A percentile compares a stretch with the other conserved stretches of the same genome.
Evolutionary conservation across 1,140 invertebrate species (phyloP).

Genomic region (Medauroidea extradentata): DNA sequence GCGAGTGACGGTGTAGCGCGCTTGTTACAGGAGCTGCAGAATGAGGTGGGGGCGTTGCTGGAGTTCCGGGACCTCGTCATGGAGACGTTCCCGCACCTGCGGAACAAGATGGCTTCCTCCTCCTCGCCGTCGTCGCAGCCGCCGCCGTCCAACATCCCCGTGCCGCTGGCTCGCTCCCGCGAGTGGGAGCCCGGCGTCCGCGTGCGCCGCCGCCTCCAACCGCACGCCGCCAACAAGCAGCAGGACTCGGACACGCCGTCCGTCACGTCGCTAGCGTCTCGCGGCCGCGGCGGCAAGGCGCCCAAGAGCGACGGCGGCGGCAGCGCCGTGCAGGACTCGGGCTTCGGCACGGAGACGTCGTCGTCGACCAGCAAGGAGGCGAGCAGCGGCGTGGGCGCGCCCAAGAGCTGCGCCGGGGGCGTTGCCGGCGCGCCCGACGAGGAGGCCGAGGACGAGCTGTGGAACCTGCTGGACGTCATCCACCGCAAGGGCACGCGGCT

Average conservation of each 20-base stretch:
- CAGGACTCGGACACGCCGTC: constrained; percentile 34
- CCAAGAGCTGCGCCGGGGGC: constrained; percentile 25
- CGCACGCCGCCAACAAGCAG: not conserved
- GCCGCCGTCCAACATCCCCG: constrained; percentile 35
- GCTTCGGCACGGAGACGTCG: constrained; percentile 78
- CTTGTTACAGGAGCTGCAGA: constrained; percentile 39
- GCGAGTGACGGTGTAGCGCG: too few relatives aligned
- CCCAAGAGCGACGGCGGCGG: constrained; percentile 37
- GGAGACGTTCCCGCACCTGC: constrained; percentile 84
- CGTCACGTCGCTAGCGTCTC: constrained; percentile 48
- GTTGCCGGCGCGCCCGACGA: constrained; percentile 33
- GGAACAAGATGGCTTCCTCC: constrained; percentile 65
- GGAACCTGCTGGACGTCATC: constrained; percentile 79
- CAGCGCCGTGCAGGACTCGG: constrained; percentile 73
- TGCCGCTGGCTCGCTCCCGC: constrained; percentile 39
- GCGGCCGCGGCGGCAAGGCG: constrained; percentile 57
- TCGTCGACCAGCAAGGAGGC: constrained; percentile 67
- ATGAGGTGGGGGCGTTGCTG: constrained; percentile 73
- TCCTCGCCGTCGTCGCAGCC: constrained; percentile 37
- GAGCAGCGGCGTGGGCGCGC: constrained; percentile 1
- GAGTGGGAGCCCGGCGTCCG: constrained; percentile 77
- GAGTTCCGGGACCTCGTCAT: constrained; percentile 88
- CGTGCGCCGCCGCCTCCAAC: constrained; percentile 48
- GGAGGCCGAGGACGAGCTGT: constrained; percentile 73
- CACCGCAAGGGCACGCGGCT: constrained; percentile 71